These are phyloP conservation scores for Odontothrips loti DNA, from an alignment of 2,888 invertebrate genomes.

Conservation along the genomic window DNA sequence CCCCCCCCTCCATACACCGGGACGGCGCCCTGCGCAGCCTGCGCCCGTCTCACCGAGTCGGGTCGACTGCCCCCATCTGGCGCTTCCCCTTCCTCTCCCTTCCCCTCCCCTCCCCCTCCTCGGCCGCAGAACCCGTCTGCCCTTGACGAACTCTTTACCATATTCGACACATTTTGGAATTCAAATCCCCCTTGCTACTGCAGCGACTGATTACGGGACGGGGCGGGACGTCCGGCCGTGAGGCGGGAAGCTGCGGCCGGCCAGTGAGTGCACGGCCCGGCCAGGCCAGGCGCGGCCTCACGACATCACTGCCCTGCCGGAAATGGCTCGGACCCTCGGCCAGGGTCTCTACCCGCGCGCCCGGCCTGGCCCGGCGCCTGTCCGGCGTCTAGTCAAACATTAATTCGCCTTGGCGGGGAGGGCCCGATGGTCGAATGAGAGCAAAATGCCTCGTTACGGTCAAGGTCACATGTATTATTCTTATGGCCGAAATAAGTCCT, in stretches of 20 bases:
- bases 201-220: background rate
- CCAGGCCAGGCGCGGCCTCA: no score
- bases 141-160: constrained; percentile 25
- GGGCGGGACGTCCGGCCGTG: background rate
- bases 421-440: background rate
- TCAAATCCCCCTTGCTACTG: background rate
- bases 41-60: background rate
- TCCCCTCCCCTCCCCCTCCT: background rate
- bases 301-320: background rate
- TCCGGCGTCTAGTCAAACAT: no score
- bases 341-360: background rate
- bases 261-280: no score
- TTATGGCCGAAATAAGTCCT: no score
- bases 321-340: background rate
- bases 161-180: constrained; percentile 17
- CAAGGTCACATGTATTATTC: background rate
- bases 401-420: background rate
- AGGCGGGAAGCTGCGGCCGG: no score
- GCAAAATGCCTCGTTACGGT: background rate
- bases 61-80: constrained; percentile 5
- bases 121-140: constrained; percentile 12
- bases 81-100: background rate
- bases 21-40: background rate
- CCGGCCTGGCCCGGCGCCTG: no score
- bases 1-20: background rate